Conservation (phyloP, 2,113 vertebrate species). For the Calcarius ornatus region DNA sequence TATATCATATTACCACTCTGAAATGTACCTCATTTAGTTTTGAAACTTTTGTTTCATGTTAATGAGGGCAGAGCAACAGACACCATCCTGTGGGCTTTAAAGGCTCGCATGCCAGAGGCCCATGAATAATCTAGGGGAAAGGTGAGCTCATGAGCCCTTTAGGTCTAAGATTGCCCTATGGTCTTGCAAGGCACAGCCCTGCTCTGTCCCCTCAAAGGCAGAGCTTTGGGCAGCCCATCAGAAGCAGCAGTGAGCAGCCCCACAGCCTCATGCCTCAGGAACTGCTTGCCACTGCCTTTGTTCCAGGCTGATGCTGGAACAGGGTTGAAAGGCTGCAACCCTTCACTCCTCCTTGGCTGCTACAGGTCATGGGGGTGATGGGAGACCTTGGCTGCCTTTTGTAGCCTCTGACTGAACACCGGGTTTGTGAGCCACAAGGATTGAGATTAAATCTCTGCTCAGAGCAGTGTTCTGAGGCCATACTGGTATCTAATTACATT, state of each 20-base stretch:
- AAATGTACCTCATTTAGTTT: background rate
- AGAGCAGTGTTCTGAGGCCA: slow-evolving; percentile 21
- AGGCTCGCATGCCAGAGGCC: background rate
- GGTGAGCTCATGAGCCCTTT: background rate
- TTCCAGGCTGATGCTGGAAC: background rate
- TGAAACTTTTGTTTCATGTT: background rate
- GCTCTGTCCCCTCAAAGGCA: background rate
- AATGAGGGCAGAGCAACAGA: background rate
- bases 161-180: rapidly evolving
- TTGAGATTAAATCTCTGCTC: slow-evolving; percentile 34
- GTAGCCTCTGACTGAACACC: background rate
- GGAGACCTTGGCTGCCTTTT: background rate
- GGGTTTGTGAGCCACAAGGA: background rate
- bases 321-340: background rate
- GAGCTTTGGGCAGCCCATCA: background rate
- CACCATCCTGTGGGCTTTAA: background rate
- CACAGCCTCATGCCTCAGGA: background rate
- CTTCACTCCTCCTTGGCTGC: background rate
- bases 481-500: slow-evolving; percentile 27
- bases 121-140: background rate
- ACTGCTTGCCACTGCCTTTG: rapidly evolving
- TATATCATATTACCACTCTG: background rate
- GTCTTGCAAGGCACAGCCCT: background rate
- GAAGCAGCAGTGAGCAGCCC: background rate
- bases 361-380: background rate